Evolutionary conservation across 2,888 invertebrate species (phyloP).

Genomic region (Brenthis daphne): DNA sequence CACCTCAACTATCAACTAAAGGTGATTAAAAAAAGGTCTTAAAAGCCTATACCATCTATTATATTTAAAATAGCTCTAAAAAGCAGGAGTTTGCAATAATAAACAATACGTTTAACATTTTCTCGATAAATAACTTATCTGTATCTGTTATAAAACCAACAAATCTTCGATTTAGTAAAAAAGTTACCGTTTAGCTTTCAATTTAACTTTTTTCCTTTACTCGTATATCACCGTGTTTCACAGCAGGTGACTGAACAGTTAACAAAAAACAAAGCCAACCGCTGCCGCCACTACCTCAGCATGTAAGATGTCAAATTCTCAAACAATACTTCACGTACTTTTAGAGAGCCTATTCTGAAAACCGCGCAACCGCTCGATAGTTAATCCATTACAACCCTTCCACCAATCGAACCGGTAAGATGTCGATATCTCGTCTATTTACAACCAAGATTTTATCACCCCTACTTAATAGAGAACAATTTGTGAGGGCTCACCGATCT

Average conservation of each 20-base stretch:
- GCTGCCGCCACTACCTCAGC: slow-evolving; percentile 33
- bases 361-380: slow-evolving; percentile 49
- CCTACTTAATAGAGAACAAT: slow-evolving; percentile 70
- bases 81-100: slow-evolving; percentile 1
- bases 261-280: slow-evolving; percentile 38
- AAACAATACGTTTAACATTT: not conserved
- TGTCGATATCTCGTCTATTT: slow-evolving; percentile 53
- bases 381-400: slow-evolving; percentile 60
- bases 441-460: slow-evolving; percentile 75
- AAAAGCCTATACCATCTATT: too few species aligned
- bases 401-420: slow-evolving; percentile 54
- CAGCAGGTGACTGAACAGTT: slow-evolving; percentile 35
- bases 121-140: slow-evolving; percentile 3
- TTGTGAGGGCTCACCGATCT: slow-evolving; percentile 63
- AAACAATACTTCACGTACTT: slow-evolving; percentile 32
- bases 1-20: slow-evolving; percentile 51
- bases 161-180: slow-evolving; percentile 25
- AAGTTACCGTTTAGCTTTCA: slow-evolving; percentile 32
- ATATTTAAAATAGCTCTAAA: slow-evolving; percentile 39
- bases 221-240: slow-evolving; percentile 35
- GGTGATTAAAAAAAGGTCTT: slow-evolving; percentile 6
- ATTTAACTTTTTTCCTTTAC: slow-evolving; percentile 32
- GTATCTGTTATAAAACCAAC: slow-evolving; percentile 21
- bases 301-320: slow-evolving; percentile 33
- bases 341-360: slow-evolving; percentile 34